Conservation (phyloP, 2,888 invertebrate species). For the Eurytoma adleriae region DNA sequence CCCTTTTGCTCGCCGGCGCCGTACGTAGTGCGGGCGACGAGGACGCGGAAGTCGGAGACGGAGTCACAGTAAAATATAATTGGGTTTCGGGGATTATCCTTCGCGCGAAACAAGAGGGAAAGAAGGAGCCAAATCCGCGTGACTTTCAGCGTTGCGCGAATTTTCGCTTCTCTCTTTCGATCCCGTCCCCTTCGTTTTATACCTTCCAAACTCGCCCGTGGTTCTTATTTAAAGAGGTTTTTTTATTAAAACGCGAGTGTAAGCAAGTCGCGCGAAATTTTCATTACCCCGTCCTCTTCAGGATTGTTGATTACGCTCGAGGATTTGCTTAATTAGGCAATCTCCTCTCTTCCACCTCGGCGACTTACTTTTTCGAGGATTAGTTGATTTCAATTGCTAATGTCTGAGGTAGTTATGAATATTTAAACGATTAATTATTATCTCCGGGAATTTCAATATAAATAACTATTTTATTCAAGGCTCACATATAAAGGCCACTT, state of each 20-base stretch:
- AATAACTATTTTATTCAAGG: too few relatives aligned
- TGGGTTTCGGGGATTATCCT: conserved; percentile 76
- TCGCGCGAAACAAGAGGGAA: conserved; percentile 65
- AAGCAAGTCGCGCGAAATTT: conserved; percentile 52
- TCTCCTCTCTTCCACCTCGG: conserved; percentile 11
- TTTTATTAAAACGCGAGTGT: conserved; percentile 50
- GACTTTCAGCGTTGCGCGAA: conserved; percentile 51
- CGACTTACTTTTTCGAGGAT: too few relatives aligned
- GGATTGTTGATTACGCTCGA: conserved; percentile 37
- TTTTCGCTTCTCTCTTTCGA: not conserved
- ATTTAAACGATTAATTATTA: too few relatives aligned
- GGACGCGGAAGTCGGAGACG: conserved; percentile 73
- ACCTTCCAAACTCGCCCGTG: conserved; percentile 3
- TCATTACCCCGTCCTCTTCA: conserved; percentile 19
- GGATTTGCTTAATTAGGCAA: conserved; percentile 48
- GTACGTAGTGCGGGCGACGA: not conserved
- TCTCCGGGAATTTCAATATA: too few relatives aligned
- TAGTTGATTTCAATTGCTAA: conserved; percentile 18
- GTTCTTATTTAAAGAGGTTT: conserved; percentile 52
- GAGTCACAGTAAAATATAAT: conserved; percentile 76
- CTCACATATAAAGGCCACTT: too few relatives aligned
- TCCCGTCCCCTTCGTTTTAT: not conserved
- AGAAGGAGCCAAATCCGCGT: conserved; percentile 66
- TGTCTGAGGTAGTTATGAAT: not conserved
- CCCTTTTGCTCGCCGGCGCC: conserved; percentile 51